Percentiles rank a stretch among this genome's conserved stretches.
Conservation (phyloP, 2,888 invertebrate genomes). For the Tigriopus californicus region DNA sequence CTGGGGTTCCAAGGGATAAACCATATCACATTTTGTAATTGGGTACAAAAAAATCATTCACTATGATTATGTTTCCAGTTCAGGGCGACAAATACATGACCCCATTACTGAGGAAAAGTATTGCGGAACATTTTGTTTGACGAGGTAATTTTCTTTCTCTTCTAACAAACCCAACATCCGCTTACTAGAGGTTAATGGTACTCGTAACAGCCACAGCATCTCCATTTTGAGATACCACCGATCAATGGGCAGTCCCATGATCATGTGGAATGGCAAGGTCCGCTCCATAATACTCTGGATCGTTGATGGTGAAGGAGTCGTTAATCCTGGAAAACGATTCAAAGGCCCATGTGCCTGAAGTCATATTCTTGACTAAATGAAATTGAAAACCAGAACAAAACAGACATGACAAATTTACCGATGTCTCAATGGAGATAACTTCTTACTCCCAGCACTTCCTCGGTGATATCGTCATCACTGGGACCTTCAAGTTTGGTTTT, state of each 20-base stretch:
- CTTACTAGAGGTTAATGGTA: conserved; percentile 68
- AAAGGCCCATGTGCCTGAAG: conserved; percentile 40
- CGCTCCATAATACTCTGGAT: conserved; percentile 52
- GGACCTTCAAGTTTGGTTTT: conserved; percentile 68
- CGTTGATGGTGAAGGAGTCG: conserved; percentile 43
- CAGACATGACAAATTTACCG: too few relatives aligned
- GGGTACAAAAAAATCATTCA: conserved; percentile 78
- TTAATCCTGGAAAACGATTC: conserved; percentile 40
- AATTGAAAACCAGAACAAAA: too few relatives aligned
- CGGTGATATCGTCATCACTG: conserved; percentile 45
- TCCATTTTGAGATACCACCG: conserved; percentile 61
- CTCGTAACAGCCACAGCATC: conserved; percentile 84
- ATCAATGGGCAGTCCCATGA: conserved; percentile 69
- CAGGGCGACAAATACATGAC: not conserved
- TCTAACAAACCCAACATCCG: not conserved
- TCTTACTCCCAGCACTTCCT: conserved; percentile 23
- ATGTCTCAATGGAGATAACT: too few relatives aligned
- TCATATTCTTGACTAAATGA: conserved; percentile 45
- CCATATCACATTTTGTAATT: too few relatives aligned
- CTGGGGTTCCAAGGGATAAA: too few relatives aligned
- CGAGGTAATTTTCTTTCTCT: not conserved
- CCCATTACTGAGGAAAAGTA: conserved; percentile 35
- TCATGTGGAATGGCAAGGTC: conserved; percentile 29
- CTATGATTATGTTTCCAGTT: conserved; percentile 25
- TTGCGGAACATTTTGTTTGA: not conserved